These are phyloP conservation scores for Pelobates cultripes DNA, from an alignment of 2,797 vertebrate genomes.

Conservation along the genomic window DNA sequence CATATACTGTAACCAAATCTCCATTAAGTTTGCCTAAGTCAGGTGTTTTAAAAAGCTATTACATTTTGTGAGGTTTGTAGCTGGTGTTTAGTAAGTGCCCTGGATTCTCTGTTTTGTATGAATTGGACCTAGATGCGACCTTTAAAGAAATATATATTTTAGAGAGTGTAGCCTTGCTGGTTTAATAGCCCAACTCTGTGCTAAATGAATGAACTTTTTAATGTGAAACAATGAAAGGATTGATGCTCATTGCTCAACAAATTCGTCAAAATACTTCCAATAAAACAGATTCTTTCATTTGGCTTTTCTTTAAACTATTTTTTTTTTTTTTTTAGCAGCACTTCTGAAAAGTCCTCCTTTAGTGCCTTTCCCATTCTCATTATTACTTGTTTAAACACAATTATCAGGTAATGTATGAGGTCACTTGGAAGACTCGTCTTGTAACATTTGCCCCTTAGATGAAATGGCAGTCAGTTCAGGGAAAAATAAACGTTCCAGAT, in stretches of 20 bases:
- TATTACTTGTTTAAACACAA: conserved; percentile 23
- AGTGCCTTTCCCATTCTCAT: conserved; percentile 30
- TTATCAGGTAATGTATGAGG: neutral
- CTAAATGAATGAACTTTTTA: no score
- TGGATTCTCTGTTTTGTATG: no score
- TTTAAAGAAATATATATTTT: no score
- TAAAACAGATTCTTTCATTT: conserved; percentile 39
- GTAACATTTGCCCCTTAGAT: neutral
- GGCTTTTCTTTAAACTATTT: conserved; percentile 39
- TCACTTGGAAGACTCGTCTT: neutral
- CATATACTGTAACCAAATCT: no score
- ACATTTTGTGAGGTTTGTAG: no score
- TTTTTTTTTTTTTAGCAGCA: conserved; percentile 18
- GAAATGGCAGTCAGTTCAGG: neutral
- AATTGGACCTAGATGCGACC: no score
- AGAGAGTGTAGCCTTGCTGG: no score
- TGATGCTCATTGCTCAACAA: conserved; percentile 3
- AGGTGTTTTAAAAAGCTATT: no score
- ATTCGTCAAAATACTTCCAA: conserved; percentile 44
- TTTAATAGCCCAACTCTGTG: no score
- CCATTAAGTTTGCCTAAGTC: no score
- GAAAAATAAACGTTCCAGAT: neutral
- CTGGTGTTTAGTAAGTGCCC: no score
- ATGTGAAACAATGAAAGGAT: no score
- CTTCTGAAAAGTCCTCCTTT: neutral